These are phyloP conservation scores for Apeltes quadracus DNA, from an alignment of 2,113 vertebrate genomes.

Conservation along the genomic window DNA sequence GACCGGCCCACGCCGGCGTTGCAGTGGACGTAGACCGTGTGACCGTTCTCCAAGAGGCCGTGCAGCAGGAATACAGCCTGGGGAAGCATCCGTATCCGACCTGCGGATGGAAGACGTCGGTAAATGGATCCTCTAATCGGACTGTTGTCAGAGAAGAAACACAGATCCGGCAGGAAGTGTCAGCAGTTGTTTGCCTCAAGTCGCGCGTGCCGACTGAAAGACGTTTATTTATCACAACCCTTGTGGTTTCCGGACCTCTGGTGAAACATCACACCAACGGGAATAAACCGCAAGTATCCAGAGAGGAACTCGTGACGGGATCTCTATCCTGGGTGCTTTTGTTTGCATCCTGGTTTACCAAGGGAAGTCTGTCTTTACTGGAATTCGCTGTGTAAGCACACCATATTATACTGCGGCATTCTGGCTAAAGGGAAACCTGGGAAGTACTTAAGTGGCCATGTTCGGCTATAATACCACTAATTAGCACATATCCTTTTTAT, in stretches of 20 bases:
- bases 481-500: not conserved
- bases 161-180: not conserved
- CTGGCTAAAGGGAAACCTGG: not conserved
- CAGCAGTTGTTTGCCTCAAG: not conserved
- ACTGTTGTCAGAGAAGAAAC: not conserved
- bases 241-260: not conserved
- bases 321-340: not conserved
- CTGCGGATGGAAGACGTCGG: constrained; percentile 67
- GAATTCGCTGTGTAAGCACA: not conserved
- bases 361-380: not conserved
- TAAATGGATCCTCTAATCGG: not conserved
- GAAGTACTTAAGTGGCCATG: not conserved
- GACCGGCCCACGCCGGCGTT: constrained; percentile 95
- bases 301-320: not conserved
- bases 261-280: not conserved
- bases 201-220: not conserved
- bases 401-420: not conserved
- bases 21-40: constrained; percentile 94
- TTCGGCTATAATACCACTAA: not conserved
- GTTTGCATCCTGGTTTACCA: not conserved
- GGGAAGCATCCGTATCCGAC: constrained; percentile 91
- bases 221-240: not conserved
- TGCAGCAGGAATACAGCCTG: constrained; percentile 94
- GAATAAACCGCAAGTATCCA: not conserved
- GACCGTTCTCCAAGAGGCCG: constrained; percentile 90